These are phyloP conservation scores for Emydoidea blandingii DNA, from an alignment of 2,797 vertebrate genomes.

Conservation along the genomic window DNA sequence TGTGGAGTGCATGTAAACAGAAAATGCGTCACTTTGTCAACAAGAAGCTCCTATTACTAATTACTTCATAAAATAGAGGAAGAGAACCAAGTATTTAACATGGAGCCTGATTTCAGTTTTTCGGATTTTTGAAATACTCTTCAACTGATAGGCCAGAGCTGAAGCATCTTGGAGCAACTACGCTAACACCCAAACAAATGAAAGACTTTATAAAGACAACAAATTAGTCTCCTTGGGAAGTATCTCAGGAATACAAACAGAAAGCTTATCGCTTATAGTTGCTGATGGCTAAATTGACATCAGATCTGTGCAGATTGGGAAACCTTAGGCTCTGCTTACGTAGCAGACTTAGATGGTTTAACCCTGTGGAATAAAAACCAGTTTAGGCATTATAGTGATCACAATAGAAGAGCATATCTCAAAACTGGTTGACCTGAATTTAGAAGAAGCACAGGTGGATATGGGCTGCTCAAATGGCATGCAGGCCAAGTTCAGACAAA, in stretches of 20 bases:
- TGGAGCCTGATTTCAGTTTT: background rate
- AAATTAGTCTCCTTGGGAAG: background rate
- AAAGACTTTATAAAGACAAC: background rate
- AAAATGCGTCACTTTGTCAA: background rate
- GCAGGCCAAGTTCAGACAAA: background rate
- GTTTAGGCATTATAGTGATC: background rate
- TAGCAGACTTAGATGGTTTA: background rate
- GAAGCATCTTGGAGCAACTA: background rate
- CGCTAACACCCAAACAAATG: background rate
- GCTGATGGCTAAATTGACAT: background rate
- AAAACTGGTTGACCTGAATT: background rate
- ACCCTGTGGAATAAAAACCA: background rate
- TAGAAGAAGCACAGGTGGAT: background rate
- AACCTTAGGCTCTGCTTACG: background rate
- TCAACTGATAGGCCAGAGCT: background rate
- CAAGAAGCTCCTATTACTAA: background rate
- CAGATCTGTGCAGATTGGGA: background rate
- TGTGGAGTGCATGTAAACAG: background rate
- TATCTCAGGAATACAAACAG: background rate
- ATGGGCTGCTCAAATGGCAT: background rate
- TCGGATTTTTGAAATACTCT: background rate
- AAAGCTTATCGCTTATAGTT: background rate
- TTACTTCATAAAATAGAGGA: background rate
- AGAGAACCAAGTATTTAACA: background rate
- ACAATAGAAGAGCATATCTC: fast-evolving